Percentiles rank a stretch among this genome's conserved stretches.
These are phyloP conservation scores for Anolis carolinensis DNA, from an alignment of 2,113 vertebrate genomes.

Conservation along the genomic window DNA sequence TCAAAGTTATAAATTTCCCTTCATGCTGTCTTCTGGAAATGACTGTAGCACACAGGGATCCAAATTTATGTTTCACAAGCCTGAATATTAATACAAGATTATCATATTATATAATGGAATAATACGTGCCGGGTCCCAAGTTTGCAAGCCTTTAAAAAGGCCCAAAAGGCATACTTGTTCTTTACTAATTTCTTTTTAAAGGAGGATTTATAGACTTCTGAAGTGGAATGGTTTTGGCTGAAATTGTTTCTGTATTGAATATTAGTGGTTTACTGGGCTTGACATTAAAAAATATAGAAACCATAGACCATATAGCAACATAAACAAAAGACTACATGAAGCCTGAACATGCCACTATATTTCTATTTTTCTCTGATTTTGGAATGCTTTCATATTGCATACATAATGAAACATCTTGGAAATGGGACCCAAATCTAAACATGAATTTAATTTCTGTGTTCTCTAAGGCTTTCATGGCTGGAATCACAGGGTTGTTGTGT, in stretches of 20 bases:
- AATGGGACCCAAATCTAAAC: no score
- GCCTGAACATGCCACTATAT: no score
- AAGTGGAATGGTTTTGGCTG: neutral
- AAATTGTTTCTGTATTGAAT: neutral
- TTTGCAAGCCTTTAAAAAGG: neutral
- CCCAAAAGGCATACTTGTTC: neutral
- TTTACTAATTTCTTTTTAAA: neutral
- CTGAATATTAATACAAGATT: constrained; percentile 2
- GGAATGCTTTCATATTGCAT: no score
- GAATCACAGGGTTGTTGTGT: no score
- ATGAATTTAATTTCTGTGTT: no score
- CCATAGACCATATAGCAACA: no score
- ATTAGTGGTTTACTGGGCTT: neutral
- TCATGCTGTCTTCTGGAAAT: neutral
- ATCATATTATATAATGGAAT: neutral
- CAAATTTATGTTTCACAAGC: neutral
- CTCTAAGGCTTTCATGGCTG: no score
- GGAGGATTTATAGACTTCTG: neutral
- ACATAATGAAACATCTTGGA: no score
- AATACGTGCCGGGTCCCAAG: neutral
- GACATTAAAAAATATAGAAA: neutral
- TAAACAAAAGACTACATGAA: no score
- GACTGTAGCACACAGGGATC: neutral
- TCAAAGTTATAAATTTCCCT: neutral
- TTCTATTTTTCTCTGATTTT: no score